These are phyloP conservation scores for Rhynchophorus ferrugineus DNA, from an alignment of 1,140 invertebrate genomes.

Conservation along the genomic window DNA sequence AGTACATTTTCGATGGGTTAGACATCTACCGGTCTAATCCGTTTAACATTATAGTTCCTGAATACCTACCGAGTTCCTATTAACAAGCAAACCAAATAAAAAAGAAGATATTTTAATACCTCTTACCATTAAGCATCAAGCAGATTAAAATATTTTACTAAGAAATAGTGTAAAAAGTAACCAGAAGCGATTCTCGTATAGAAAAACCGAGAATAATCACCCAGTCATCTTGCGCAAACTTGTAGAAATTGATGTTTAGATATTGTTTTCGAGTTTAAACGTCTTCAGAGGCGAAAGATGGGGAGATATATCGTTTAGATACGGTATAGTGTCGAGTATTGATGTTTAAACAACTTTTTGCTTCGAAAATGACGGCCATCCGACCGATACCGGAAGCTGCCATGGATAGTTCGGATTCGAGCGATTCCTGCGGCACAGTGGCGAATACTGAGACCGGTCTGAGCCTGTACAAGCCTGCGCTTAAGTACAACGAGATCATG, in stretches of 20 bases:
- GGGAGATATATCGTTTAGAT: too few relatives aligned
- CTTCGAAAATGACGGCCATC: slow-evolving; percentile 31
- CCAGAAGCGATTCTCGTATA: background rate
- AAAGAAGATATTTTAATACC: slow-evolving; percentile 2
- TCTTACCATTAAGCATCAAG: slow-evolving; percentile 17
- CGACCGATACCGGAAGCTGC: slow-evolving; percentile 31
- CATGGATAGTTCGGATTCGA: slow-evolving; percentile 37
- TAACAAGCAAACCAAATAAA: slow-evolving; percentile 18
- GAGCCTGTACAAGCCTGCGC: slow-evolving; percentile 32
- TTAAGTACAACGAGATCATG: slow-evolving; percentile 39
- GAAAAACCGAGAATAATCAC: background rate
- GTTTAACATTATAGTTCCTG: slow-evolving; percentile 25
- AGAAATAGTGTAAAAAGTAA: background rate
- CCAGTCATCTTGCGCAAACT: too few relatives aligned
- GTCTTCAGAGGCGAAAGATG: background rate
- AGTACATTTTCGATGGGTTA: slow-evolving; percentile 17
- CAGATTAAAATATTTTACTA: slow-evolving; percentile 25
- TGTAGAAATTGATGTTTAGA: too few relatives aligned
- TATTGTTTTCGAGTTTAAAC: too few relatives aligned
- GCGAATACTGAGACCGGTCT: slow-evolving; percentile 27
- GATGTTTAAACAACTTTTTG: slow-evolving; percentile 23
- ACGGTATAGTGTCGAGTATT: slow-evolving; percentile 4
- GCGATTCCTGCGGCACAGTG: slow-evolving; percentile 30
- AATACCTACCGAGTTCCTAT: slow-evolving; percentile 26
- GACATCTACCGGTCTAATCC: slow-evolving; percentile 3